A percentile compares a stretch with the other conserved stretches of the same genome.
Conservation (phyloP, 2,797 vertebrate species). For the Bryconaethiops microstoma region DNA sequence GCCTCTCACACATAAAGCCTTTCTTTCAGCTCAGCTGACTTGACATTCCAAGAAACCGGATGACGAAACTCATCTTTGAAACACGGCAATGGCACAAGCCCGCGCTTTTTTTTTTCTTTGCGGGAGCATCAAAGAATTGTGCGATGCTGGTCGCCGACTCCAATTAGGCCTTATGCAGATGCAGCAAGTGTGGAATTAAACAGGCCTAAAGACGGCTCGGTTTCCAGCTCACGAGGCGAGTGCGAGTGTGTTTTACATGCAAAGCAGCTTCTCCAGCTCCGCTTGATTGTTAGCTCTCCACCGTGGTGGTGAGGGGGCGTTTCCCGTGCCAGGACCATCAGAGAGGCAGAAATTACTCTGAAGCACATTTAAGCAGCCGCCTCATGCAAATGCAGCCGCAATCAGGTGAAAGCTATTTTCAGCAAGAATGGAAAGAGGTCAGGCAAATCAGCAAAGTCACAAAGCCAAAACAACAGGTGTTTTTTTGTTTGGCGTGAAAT, state of each 20-base stretch:
- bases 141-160: conserved; percentile 66
- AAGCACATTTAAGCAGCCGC: conserved; percentile 50
- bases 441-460: conserved; percentile 34
- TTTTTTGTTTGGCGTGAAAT: conserved; percentile 35
- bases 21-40: conserved; percentile 74
- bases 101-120: conserved; percentile 57
- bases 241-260: conserved; percentile 56
- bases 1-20: conserved; percentile 27
- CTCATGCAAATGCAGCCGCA: conserved; percentile 56
- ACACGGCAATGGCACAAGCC: conserved; percentile 65
- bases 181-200: conserved; percentile 64
- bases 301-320: conserved; percentile 31
- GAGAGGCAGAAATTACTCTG: conserved; percentile 40
- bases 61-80: conserved; percentile 76
- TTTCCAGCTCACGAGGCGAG: conserved; percentile 36
- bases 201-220: conserved; percentile 48
- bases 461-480: conserved; percentile 32
- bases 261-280: conserved; percentile 43
- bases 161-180: conserved; percentile 59
- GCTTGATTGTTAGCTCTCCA: conserved; percentile 50
- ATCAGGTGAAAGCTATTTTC: conserved; percentile 54
- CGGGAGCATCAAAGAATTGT: conserved; percentile 34
- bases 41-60: conserved; percentile 74
- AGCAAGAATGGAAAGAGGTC: conserved; percentile 48
- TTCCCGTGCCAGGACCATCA: conserved; percentile 18